Evolutionary conservation across 2,113 vertebrate species (phyloP).

Genomic region (Dicaeum eximium): DNA sequence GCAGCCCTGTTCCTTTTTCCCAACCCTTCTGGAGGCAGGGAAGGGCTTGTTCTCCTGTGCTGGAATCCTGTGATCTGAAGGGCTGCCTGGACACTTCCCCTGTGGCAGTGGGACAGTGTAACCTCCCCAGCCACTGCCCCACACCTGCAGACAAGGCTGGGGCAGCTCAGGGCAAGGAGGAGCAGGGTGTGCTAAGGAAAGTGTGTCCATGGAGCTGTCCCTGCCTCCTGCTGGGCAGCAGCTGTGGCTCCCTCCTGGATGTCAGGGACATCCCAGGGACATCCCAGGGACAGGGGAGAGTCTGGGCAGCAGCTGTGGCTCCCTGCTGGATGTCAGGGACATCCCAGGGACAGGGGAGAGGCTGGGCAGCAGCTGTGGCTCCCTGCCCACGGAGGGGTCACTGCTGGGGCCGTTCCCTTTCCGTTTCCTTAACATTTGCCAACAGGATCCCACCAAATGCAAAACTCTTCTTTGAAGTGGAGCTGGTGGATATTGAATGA

Average conservation of each 20-base stretch:
- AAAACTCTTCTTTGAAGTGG: conserved; percentile 94
- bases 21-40: not conserved
- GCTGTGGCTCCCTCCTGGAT: not conserved
- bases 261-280: not conserved
- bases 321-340: not conserved
- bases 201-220: accelerated
- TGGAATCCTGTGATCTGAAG: not conserved
- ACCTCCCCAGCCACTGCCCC: not conserved
- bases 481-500: conserved; percentile 88
- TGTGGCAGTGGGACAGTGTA: accelerated
- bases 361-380: not conserved
- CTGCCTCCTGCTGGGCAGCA: accelerated
- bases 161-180: not conserved
- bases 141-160: accelerated
- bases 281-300: accelerated
- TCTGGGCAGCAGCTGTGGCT: not conserved
- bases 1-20: not conserved
- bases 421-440: conserved; percentile 72
- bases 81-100: not conserved
- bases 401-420: not conserved
- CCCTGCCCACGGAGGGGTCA: not conserved
- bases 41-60: not conserved
- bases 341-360: accelerated
- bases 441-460: conserved; percentile 94
- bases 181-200: accelerated